A percentile compares a stretch with the other conserved stretches of the same genome.
phyloP scores from a whole-genome alignment of 35 echinoderm and acorn worm genomes.

The Hemicentrotus pulcherrimus region DNA sequence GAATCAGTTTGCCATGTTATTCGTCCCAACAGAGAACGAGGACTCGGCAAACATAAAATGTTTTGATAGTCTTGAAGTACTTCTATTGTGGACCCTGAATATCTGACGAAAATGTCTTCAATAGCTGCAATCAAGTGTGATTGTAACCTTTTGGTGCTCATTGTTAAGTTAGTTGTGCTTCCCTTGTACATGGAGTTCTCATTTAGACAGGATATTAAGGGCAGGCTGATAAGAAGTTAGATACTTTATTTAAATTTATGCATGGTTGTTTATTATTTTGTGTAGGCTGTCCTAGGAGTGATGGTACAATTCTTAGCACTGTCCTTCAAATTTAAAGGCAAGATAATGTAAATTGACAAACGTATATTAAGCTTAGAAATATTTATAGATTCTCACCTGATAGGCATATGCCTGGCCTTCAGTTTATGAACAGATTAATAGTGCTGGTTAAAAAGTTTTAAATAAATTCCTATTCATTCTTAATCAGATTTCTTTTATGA shows the following conservation, averaged over 20 bases:
- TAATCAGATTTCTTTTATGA: no score
- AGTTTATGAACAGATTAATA: no score
- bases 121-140: neutral
- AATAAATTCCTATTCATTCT: no score
- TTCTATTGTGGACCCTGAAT: neutral
- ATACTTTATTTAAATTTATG: neutral
- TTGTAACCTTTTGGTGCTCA: conserved; percentile 3
- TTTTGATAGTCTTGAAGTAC: conserved; percentile 3
- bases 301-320: no score
- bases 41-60: neutral
- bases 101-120: conserved; percentile 1
- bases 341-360: no score
- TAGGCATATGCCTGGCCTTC: no score
- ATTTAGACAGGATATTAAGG: neutral
- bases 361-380: no score
- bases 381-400: no score
- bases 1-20: neutral
- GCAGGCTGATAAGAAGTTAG: neutral
- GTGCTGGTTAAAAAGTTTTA: no score
- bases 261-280: neutral
- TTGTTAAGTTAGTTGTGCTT: neutral
- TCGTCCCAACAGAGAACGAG: neutral
- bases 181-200: neutral
- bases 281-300: neutral
- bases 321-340: no score